Evolutionary conservation across 2,888 invertebrate species (phyloP).

Genomic region (Tetranychus piercei): DNA sequence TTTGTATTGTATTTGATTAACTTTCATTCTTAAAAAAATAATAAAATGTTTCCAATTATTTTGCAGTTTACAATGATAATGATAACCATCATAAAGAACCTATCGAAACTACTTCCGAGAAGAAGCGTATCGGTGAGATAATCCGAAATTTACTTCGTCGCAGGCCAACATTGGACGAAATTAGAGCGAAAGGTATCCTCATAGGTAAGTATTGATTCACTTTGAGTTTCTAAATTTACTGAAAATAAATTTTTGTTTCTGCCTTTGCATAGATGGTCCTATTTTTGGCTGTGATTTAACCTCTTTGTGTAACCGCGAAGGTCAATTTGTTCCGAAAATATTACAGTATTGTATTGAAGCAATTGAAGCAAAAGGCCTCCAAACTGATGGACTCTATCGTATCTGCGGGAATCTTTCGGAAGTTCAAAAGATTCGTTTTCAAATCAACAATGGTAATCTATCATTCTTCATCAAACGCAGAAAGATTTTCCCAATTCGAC

Average conservation of each 20-base stretch:
- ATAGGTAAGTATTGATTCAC: slow-evolving; percentile 42
- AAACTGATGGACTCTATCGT: slow-evolving; percentile 68
- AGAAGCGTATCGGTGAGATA: slow-evolving; percentile 40
- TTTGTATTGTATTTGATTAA: background rate
- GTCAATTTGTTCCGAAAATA: slow-evolving; percentile 55
- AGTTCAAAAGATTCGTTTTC: slow-evolving; percentile 65
- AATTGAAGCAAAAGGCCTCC: slow-evolving; percentile 54
- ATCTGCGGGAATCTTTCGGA: slow-evolving; percentile 78
- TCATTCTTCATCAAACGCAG: background rate
- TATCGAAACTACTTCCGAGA: slow-evolving; percentile 19
- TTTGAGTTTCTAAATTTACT: background rate
- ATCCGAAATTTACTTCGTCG: slow-evolving; percentile 50
- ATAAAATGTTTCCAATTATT: too few species aligned
- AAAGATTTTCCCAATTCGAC: background rate
- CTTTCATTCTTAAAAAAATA: background rate
- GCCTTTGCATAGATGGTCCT: slow-evolving; percentile 44
- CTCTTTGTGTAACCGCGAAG: slow-evolving; percentile 46
- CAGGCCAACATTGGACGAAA: slow-evolving; percentile 53
- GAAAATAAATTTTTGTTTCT: too few species aligned
- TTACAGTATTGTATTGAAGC: slow-evolving; percentile 56
- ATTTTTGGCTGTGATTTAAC: slow-evolving; percentile 62
- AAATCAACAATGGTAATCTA: slow-evolving; percentile 43
- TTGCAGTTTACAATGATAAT: background rate
- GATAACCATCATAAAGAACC: background rate
- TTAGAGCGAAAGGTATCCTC: slow-evolving; percentile 63